Conservation (phyloP, 1,140 invertebrate genomes). For the Sinella curviseta region DNA sequence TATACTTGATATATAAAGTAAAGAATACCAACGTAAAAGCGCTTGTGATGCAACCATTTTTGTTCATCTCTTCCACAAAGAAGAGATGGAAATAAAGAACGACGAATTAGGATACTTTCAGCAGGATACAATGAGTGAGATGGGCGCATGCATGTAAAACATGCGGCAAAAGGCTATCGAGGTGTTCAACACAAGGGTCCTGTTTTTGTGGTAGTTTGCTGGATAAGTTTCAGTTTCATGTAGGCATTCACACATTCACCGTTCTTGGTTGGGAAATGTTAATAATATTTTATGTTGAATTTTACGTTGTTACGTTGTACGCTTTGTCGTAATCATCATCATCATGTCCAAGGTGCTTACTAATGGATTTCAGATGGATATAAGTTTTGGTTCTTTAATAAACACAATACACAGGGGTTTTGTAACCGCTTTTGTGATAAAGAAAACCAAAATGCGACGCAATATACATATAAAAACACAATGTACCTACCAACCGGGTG, state of each 20-base stretch:
- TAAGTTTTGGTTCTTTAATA: background rate
- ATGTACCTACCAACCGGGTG: too few relatives aligned
- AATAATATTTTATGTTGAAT: too few relatives aligned
- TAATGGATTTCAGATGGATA: background rate
- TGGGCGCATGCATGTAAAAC: background rate
- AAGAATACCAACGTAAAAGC: too few relatives aligned
- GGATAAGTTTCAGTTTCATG: too few relatives aligned
- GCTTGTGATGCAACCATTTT: slow-evolving; percentile 8
- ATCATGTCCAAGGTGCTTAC: background rate
- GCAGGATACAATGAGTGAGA: background rate
- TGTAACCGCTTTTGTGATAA: background rate
- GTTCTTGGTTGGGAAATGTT: background rate
- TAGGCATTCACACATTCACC: background rate
- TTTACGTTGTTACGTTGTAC: too few relatives aligned
- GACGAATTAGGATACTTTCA: background rate
- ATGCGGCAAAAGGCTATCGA: background rate
- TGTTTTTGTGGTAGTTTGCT: too few relatives aligned
- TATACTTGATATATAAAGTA: too few relatives aligned
- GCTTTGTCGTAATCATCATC: background rate
- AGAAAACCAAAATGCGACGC: too few relatives aligned
- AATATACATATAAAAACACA: too few relatives aligned
- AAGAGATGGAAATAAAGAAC: background rate
- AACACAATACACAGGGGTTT: background rate
- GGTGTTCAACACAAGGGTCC: too few relatives aligned
- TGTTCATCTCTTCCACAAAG: background rate